phyloP scores from a whole-genome alignment of 2,888 invertebrate genomes.

The Ornithoptera alexandrae region DNA sequence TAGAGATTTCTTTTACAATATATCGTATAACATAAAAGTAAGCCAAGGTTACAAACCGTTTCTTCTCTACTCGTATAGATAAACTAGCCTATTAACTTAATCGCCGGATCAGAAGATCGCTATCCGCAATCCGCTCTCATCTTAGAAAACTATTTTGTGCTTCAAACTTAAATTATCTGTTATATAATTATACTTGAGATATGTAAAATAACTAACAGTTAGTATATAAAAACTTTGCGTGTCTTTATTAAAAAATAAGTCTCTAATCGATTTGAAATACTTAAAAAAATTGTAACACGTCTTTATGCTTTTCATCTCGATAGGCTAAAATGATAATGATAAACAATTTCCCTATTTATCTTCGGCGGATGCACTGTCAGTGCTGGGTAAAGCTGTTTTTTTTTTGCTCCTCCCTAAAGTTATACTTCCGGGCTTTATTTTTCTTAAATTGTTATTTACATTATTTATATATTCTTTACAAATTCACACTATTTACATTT shows the following conservation, averaged over 20 bases:
- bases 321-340: too few species aligned
- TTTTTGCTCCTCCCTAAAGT: too few species aligned
- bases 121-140: slow-evolving; percentile 2
- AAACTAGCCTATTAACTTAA: slow-evolving; percentile 1
- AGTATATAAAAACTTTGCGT: neutral
- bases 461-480: too few species aligned
- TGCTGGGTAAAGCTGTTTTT: too few species aligned
- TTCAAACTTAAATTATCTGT: neutral
- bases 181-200: neutral
- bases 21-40: neutral
- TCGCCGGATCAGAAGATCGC: slow-evolving; percentile 5
- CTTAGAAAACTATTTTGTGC: neutral
- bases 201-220: neutral
- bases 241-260: too few species aligned
- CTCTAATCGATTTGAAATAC: neutral
- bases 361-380: too few species aligned
- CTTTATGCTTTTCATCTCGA: too few species aligned
- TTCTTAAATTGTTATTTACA: too few species aligned
- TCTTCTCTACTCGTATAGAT: neutral
- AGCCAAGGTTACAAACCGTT: slow-evolving; percentile 3
- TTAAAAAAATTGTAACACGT: neutral
- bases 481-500: too few species aligned
- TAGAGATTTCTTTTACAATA: neutral
- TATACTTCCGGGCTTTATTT: too few species aligned
- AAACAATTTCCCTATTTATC: too few species aligned